A percentile compares a stretch with the other conserved stretches of the same genome.
Conservation (phyloP, 2,888 invertebrate species). For the Steinernema scapterisci region DNA sequence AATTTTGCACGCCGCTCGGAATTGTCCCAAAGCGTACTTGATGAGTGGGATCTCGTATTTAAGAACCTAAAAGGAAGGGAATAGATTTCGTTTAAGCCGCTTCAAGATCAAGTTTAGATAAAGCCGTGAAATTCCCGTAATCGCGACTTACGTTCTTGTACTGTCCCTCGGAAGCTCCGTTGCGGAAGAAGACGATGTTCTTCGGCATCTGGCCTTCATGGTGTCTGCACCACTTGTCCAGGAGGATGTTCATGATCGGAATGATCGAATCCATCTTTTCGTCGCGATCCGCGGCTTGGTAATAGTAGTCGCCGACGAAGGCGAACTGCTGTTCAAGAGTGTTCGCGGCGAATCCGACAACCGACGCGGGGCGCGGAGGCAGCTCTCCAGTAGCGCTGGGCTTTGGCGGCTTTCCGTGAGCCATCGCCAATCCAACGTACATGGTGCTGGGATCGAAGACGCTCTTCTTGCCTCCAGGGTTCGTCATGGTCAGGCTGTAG, state of each 20-base stretch:
- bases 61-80: neutral
- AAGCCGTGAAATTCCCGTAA: too few species aligned
- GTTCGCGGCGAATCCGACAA: conserved; percentile 36
- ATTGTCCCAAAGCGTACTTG: conserved; percentile 1
- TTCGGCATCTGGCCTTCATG: conserved; percentile 7
- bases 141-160: neutral
- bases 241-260: neutral
- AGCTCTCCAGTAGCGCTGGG: conserved; percentile 3
- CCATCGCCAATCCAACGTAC: conserved; percentile 15
- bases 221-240: neutral
- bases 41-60: conserved; percentile 21
- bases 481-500: conserved; percentile 22
- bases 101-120: too few species aligned
- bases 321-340: neutral
- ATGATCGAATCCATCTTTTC: conserved; percentile 21
- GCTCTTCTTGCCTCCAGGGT: neutral
- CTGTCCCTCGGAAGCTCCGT: conserved; percentile 32
- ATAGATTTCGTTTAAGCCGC: too few species aligned
- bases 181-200: conserved; percentile 33
- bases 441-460: neutral
- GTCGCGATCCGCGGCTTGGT: conserved; percentile 39
- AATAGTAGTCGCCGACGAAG: conserved; percentile 48
- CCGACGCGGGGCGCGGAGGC: conserved; percentile 20
- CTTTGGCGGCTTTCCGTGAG: conserved; percentile 20
- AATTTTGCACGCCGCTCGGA: neutral